Conservation (phyloP, 2,797 vertebrate genomes). For the Tokudaia tokunoshimensis region DNA sequence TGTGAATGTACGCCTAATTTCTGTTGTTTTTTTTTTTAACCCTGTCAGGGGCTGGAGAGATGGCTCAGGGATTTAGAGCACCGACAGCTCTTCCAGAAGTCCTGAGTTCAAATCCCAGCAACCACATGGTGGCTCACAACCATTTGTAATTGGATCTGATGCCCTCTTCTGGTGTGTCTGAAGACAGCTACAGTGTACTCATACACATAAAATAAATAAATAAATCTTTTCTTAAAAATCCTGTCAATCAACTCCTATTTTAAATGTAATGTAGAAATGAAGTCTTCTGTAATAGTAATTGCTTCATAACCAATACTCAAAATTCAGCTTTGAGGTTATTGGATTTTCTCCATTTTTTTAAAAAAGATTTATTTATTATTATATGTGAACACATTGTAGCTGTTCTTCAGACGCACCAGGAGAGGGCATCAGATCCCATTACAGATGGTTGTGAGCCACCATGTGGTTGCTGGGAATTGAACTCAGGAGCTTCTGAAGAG, state of each 20-base stretch:
- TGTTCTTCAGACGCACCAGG: no score
- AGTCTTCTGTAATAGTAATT: conserved; percentile 47
- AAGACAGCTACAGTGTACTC: background rate
- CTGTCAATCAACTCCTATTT: conserved; percentile 57
- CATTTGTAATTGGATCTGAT: background rate
- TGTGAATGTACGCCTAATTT: conserved; percentile 13
- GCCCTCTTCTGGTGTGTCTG: background rate
- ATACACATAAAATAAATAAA: background rate
- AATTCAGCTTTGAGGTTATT: background rate
- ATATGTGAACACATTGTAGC: no score
- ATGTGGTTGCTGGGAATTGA: no score
- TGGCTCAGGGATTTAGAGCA: background rate
- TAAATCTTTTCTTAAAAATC: background rate
- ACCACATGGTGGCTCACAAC: background rate
- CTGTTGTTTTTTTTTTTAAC: no score
- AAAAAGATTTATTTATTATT: no score
- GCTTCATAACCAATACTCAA: conserved; percentile 19
- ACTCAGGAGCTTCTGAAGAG: no score
- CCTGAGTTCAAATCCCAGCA: background rate
- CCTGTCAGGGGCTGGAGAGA: background rate
- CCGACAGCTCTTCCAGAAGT: background rate
- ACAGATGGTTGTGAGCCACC: no score
- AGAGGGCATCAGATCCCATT: no score
- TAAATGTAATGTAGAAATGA: conserved; percentile 64
- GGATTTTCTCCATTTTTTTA: background rate